Conservation (phyloP, 2,888 invertebrate genomes). For the Melolontha melolontha region DNA sequence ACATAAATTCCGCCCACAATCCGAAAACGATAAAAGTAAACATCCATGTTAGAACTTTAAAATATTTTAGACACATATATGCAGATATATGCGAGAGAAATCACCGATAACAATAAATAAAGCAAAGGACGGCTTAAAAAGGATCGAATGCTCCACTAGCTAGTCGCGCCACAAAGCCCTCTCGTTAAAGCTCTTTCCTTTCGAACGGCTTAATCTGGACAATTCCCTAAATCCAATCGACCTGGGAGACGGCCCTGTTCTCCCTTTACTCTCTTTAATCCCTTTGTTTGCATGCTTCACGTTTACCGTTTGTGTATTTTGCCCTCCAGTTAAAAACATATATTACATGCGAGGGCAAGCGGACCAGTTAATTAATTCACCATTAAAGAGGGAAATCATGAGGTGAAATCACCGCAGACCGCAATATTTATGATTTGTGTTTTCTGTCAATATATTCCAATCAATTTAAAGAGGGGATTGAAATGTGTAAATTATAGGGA, state of each 20-base stretch:
- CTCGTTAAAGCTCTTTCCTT: conserved; percentile 48
- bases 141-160: conserved; percentile 43
- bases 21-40: too few species aligned
- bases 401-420: not conserved
- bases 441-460: not conserved
- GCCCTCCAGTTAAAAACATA: too few species aligned
- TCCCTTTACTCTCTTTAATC: not conserved
- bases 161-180: conserved; percentile 49
- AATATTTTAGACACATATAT: conserved; percentile 5
- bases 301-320: too few species aligned
- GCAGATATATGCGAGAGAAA: conserved; percentile 7
- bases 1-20: too few species aligned
- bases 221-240: conserved; percentile 51
- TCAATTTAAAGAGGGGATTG: too few species aligned
- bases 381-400: not conserved
- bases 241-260: conserved; percentile 45
- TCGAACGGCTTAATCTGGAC: conserved; percentile 52
- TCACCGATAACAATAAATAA: conserved; percentile 33
- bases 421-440: conserved; percentile 12
- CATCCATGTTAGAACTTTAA: conserved; percentile 5
- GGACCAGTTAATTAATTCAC: too few species aligned
- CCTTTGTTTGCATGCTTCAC: not conserved
- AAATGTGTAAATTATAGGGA: too few species aligned
- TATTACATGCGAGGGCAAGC: too few species aligned
- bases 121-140: conserved; percentile 45